Base-by-base conservation (phyloP, 2,113 vertebrate species). In the Pleuronectes platessa region DNA sequence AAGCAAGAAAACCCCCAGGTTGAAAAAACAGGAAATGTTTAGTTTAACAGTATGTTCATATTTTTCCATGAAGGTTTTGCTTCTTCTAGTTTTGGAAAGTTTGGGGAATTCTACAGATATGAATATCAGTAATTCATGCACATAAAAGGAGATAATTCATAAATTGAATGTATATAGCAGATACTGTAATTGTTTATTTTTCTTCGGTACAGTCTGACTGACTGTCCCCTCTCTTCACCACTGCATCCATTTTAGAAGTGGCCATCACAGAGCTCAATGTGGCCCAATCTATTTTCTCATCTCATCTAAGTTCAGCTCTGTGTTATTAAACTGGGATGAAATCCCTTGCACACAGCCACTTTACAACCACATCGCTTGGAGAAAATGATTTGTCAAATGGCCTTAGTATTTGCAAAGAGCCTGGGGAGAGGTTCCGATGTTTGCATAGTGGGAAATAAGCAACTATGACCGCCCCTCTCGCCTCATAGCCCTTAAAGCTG, bases 341-440 rank as follows among this genome's bases (percentile, higher is more conserved):
- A 88, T 75, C 67, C 49, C 75, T 35, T 76, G 70, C 76, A 77
- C 83, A 55, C 74, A 86, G 60, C 74, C 76, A 74, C 88, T 92
- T 88, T 78, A 71, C 76, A 90, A 53, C 47, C 60, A 58, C 81
- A 78, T 79, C 78, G 60, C 76, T 86, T 60, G 24, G 74, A 79
- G 81, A 86, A 78, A 87, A 92, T 87, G 47, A 86, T 86, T 88
- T 20, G 42, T 88, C 61, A 83, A 89, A 91, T 81, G 26, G 71
- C 54, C 70, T 59, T 53, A 51, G 71, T 79, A 79, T 76, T 82
- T 76, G 55, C 63, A 82, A 80, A 82, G 72, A 76, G 79, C 88
- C 83, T 56, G 54, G 65, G 78, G 82, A 89, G 74, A 64, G 45
- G 58, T 79, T 77, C 21, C 18, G 31, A 51, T 86, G 83, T 84